A percentile compares a stretch with the other conserved stretches of the same genome.
Evolutionary conservation across 2,797 vertebrate genomes (phyloP).

Genomic region (Neoniphon sammara): DNA sequence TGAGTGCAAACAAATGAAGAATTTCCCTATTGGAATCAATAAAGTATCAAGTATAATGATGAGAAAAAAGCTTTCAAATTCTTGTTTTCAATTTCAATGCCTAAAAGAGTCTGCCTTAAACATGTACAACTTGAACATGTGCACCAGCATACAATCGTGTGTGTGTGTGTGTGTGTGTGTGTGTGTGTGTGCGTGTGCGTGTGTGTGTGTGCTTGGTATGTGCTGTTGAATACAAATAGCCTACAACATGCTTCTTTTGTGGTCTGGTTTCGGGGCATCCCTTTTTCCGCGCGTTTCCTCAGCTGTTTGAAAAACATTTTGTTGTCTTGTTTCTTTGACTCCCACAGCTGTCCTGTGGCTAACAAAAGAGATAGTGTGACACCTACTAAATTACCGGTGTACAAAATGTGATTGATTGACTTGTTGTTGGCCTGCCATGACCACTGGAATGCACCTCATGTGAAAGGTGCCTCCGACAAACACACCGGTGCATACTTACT

Average conservation of each 20-base stretch:
- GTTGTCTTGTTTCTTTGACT: conserved; percentile 44
- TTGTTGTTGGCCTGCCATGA: conserved; percentile 73
- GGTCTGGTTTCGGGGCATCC: conserved; percentile 20
- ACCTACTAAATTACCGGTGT: conserved; percentile 67
- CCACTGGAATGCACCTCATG: conserved; percentile 75
- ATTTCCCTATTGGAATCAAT: too few relatives aligned
- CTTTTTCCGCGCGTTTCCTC: conserved; percentile 28
- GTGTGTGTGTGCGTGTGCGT: background rate
- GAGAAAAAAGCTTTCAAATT: conserved; percentile 4
- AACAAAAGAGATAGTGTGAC: conserved; percentile 76
- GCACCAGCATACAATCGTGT: too few relatives aligned
- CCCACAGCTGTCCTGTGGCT: conserved; percentile 52
- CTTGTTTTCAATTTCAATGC: conserved; percentile 12
- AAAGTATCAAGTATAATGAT: too few relatives aligned
- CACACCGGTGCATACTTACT: conserved; percentile 69
- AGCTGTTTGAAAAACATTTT: conserved; percentile 43
- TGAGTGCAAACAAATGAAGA: too few relatives aligned
- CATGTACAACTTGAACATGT: too few relatives aligned
- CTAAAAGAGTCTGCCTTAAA: conserved; percentile 20
- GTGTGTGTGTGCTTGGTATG: background rate
- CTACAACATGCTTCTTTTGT: conserved; percentile 1
- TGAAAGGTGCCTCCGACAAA: conserved; percentile 75
- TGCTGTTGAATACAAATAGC: conserved; percentile 6
- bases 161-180: background rate
- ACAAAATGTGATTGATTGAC: conserved; percentile 76